Conservation (phyloP, 2,888 invertebrate genomes). For the Tenthredo livida region DNA sequence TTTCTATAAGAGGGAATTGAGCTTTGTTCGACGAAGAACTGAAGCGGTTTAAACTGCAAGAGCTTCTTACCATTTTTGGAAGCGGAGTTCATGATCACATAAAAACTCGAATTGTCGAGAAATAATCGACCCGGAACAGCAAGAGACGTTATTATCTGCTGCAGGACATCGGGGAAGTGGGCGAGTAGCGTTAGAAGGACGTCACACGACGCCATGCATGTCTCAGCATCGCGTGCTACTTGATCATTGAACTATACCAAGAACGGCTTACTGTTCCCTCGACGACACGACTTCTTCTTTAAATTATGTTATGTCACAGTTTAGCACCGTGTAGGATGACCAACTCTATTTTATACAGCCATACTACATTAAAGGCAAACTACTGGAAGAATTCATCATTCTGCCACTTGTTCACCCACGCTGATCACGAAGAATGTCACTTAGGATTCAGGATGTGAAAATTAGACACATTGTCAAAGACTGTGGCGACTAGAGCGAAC, state of each 20-base stretch:
- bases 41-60: background rate
- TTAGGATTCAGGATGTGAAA: no score
- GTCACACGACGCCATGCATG: constrained; percentile 61
- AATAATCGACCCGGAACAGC: constrained; percentile 34
- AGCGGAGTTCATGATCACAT: background rate
- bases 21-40: background rate
- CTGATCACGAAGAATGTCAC: background rate
- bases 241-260: constrained; percentile 55
- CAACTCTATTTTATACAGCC: background rate
- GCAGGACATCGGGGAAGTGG: constrained; percentile 17
- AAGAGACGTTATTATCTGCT: background rate
- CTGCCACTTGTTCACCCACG: background rate
- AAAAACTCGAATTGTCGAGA: background rate
- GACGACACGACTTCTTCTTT: constrained; percentile 56
- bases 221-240: constrained; percentile 59
- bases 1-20: background rate
- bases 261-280: constrained; percentile 42
- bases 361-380: background rate
- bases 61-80: background rate
- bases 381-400: background rate
- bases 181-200: constrained; percentile 50
- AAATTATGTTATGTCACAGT: constrained; percentile 15
- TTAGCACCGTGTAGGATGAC: background rate
- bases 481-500: no score
- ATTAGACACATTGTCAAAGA: no score